Conservation (phyloP, 2,797 vertebrate genomes). For the Onychomys leucogaster region DNA sequence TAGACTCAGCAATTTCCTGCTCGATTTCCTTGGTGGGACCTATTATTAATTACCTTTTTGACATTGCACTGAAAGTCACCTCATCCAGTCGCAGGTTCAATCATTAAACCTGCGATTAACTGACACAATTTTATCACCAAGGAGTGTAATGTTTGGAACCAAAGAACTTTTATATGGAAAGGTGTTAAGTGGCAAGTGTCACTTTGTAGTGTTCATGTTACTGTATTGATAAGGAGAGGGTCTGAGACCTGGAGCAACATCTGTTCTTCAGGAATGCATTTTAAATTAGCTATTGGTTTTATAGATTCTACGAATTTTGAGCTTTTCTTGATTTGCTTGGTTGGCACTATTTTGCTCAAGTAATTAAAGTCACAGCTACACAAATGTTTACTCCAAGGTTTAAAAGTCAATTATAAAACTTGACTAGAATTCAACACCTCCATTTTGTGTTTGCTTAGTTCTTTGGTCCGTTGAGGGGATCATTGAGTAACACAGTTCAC, state of each 20-base stretch:
- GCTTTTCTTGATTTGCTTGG: background rate
- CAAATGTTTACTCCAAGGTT: background rate
- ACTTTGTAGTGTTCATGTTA: background rate
- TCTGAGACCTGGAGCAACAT: background rate
- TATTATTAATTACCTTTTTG: slow-evolving; percentile 58
- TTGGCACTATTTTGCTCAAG: slow-evolving; percentile 21
- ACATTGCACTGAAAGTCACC: slow-evolving; percentile 47
- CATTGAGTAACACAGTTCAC: background rate
- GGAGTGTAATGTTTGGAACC: slow-evolving; percentile 54
- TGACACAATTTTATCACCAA: slow-evolving; percentile 43
- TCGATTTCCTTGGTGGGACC: slow-evolving; percentile 56
- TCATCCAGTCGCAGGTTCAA: slow-evolving; percentile 1
- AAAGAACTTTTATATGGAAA: slow-evolving; percentile 44
- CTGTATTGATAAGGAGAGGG: background rate
- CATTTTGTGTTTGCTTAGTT: background rate
- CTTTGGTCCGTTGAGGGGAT: background rate
- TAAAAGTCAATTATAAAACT: slow-evolving; percentile 10
- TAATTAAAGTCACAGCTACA: slow-evolving; percentile 37
- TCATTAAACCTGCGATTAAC: slow-evolving; percentile 49
- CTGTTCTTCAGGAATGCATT: background rate
- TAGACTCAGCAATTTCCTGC: slow-evolving; percentile 52
- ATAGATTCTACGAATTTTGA: background rate
- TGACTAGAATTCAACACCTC: background rate
- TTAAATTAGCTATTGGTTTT: slow-evolving; percentile 31
- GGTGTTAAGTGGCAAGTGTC: background rate